phyloP scores from a whole-genome alignment of 2,113 vertebrate genomes.

The Coturnix japonica region DNA sequence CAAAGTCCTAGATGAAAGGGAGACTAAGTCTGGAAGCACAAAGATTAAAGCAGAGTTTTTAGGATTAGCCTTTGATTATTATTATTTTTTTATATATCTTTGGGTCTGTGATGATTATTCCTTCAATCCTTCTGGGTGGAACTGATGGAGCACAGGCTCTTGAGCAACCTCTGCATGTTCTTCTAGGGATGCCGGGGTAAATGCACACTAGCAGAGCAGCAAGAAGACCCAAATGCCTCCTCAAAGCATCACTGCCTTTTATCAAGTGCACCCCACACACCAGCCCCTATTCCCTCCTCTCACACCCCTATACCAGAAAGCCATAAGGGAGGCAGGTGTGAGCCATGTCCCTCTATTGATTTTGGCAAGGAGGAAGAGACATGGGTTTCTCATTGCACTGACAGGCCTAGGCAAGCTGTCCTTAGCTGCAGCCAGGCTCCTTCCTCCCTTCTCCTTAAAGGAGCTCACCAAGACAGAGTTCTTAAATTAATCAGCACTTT shows the following conservation, averaged over 20 bases:
- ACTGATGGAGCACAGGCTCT: not conserved
- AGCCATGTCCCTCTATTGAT: not conserved
- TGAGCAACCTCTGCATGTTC: not conserved
- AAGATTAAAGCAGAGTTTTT: constrained; percentile 81
- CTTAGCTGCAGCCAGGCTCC: not conserved
- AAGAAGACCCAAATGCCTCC: fast-evolving
- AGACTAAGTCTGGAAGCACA: constrained; percentile 67
- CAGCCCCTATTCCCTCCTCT: not conserved
- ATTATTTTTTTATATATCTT: not conserved
- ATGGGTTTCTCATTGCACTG: not conserved
- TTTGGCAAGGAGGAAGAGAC: not conserved
- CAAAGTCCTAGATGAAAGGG: constrained; percentile 79
- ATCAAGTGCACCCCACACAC: too few species aligned
- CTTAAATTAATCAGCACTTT: not conserved
- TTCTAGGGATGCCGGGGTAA: not conserved
- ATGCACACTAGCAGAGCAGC: fast-evolving
- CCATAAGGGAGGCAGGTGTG: not conserved
- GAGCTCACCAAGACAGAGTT: not conserved
- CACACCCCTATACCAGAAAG: fast-evolving
- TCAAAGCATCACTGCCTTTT: fast-evolving
- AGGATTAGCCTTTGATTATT: constrained; percentile 76
- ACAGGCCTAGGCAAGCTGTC: not conserved
- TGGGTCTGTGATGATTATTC: constrained; percentile 1
- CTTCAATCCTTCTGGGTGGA: not conserved
- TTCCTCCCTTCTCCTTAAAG: not conserved